These are phyloP conservation scores for Nerophis ophidion DNA, from an alignment of 2,113 vertebrate species.

Conservation along the genomic window DNA sequence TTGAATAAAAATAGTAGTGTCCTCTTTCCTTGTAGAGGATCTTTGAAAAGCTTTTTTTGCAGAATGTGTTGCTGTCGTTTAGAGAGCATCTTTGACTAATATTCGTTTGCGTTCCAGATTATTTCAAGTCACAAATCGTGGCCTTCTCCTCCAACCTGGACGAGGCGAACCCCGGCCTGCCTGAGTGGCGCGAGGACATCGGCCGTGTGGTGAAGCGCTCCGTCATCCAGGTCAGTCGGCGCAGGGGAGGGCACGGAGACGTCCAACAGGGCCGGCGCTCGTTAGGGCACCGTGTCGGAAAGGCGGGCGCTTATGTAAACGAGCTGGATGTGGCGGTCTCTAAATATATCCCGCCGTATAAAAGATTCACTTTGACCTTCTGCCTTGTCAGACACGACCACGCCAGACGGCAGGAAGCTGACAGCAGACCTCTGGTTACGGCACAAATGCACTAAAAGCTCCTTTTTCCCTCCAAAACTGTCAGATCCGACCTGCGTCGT, in stretches of 20 bases:
- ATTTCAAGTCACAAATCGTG: slow-evolving; percentile 81
- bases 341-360: slow-evolving; percentile 63
- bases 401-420: slow-evolving; percentile 50
- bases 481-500: slow-evolving; percentile 47
- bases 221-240: slow-evolving; percentile 73
- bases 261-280: neutral
- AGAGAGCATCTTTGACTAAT: no score
- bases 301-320: slow-evolving; percentile 55
- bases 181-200: slow-evolving; percentile 87
- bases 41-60: no score
- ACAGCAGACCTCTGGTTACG: slow-evolving; percentile 61
- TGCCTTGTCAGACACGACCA: slow-evolving; percentile 60
- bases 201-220: slow-evolving; percentile 81
- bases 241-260: slow-evolving; percentile 3
- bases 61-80: no score
- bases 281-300: slow-evolving; percentile 25
- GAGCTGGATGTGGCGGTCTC: slow-evolving; percentile 45
- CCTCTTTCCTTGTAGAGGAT: no score
- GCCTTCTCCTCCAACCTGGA: slow-evolving; percentile 88
- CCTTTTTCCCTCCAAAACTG: slow-evolving; percentile 53
- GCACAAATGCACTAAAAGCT: slow-evolving; percentile 58
- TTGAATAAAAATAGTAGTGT: no score
- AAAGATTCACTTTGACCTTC: slow-evolving; percentile 70
- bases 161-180: slow-evolving; percentile 85
- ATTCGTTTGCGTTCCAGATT: slow-evolving; percentile 72